Evolutionary conservation across 2,113 vertebrate genomes (phyloP).

Genomic region (Morone saxatilis): DNA sequence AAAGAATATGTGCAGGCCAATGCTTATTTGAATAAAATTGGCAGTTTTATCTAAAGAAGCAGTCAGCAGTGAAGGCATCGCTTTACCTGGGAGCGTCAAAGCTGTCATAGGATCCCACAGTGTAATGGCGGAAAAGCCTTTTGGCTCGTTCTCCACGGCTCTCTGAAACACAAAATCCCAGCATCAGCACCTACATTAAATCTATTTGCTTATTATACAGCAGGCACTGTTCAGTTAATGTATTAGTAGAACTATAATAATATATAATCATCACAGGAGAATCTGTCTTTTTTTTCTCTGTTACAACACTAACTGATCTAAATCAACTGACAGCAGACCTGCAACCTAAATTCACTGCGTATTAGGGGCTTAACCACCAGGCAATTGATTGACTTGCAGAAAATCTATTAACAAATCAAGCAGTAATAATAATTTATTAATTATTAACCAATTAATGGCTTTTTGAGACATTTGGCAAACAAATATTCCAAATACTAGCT

Average conservation of each 20-base stretch:
- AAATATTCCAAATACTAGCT: too few relatives aligned
- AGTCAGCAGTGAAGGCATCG: background rate
- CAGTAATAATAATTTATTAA: too few relatives aligned
- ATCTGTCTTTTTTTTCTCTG: background rate
- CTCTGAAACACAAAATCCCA: slow-evolving; percentile 84
- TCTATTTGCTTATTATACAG: background rate
- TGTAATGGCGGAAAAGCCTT: slow-evolving; percentile 93
- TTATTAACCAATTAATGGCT: too few relatives aligned
- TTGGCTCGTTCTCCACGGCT: slow-evolving; percentile 94
- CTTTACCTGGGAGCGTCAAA: slow-evolving; percentile 94
- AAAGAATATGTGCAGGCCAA: background rate
- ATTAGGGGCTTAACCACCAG: too few relatives aligned
- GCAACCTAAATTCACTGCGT: too few relatives aligned
- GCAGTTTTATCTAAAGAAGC: background rate
- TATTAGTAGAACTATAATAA: background rate
- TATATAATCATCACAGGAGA: background rate
- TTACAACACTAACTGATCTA: too few relatives aligned
- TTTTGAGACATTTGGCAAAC: too few relatives aligned
- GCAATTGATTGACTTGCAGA: too few relatives aligned
- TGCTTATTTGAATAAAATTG: background rate
- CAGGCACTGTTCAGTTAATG: background rate
- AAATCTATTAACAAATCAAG: too few relatives aligned
- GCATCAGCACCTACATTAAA: slow-evolving; percentile 11
- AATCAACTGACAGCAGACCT: too few relatives aligned
- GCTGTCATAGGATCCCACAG: slow-evolving; percentile 95